Conservation (phyloP, 2,113 vertebrate species). For the Catharus fuscescens region DNA sequence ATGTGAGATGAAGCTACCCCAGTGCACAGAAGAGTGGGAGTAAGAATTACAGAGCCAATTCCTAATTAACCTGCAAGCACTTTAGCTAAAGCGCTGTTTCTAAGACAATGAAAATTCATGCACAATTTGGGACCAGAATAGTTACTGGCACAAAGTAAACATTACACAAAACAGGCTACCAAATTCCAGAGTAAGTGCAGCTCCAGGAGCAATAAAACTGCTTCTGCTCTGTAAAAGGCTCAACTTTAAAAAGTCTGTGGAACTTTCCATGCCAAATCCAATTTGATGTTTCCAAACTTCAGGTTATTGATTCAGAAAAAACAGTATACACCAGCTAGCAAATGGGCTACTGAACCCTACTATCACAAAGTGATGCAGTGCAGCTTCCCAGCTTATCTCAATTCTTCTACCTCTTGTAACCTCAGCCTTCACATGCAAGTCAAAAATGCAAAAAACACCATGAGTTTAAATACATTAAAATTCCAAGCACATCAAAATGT, state of each 20-base stretch:
- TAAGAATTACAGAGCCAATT: background rate
- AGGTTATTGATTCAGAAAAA: background rate
- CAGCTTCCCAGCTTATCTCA: background rate
- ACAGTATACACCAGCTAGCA: background rate
- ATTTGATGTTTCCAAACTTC: background rate
- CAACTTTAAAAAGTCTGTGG: background rate
- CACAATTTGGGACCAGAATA: background rate
- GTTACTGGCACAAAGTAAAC: background rate
- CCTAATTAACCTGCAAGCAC: background rate
- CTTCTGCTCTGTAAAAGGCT: background rate
- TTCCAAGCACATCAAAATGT: background rate
- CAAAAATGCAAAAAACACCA: background rate
- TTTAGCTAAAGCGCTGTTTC: background rate
- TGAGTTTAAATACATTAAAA: background rate
- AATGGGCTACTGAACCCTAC: background rate
- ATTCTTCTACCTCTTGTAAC: background rate
- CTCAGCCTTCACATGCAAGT: background rate
- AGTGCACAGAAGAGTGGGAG: background rate
- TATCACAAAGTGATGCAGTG: background rate
- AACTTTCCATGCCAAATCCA: background rate
- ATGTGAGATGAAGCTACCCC: background rate
- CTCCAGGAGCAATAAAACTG: background rate
- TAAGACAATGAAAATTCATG: background rate
- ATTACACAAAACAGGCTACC: background rate
- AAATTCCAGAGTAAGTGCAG: background rate